Evolutionary conservation across 2,113 vertebrate genomes (phyloP).

Genomic region (Piliocolobus tephrosceles): DNA sequence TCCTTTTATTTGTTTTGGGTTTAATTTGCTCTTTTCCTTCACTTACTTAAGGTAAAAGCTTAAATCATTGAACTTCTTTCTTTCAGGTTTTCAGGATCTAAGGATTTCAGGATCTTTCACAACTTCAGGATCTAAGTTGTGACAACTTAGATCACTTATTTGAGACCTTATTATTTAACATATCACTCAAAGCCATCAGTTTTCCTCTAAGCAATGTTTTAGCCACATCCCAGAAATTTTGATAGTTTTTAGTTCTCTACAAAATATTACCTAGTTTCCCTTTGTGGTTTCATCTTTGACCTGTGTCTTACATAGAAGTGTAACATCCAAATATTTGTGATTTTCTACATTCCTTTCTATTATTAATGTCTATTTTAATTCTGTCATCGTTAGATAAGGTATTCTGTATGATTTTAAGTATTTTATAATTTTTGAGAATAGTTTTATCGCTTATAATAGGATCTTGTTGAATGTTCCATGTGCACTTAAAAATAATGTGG

Average conservation of each 20-base stretch:
- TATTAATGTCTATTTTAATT: not conserved
- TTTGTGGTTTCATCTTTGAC: not conserved
- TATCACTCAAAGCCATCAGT: too few species aligned
- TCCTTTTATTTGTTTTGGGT: not conserved
- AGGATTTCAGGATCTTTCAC: too few species aligned
- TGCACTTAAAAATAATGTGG: not conserved
- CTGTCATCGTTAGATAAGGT: not conserved
- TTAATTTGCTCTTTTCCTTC: not conserved
- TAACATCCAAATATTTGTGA: not conserved
- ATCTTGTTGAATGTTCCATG: not conserved
- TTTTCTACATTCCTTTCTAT: not conserved
- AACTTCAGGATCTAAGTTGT: too few species aligned
- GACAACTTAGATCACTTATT: not conserved
- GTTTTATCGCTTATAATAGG: not conserved
- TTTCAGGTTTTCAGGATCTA: not conserved
- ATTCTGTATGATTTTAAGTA: not conserved
- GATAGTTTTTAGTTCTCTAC: not conserved
- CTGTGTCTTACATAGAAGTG: not conserved
- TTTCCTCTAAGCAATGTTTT: not conserved
- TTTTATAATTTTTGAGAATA: not conserved
- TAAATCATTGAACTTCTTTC: not conserved
- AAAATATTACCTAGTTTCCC: not conserved
- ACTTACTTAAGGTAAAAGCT: not conserved
- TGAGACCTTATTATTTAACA: not conserved
- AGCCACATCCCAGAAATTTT: not conserved